These are phyloP conservation scores for Dicrostonyx torquatus DNA, from an alignment of 2,797 vertebrate species.

Conservation along the genomic window DNA sequence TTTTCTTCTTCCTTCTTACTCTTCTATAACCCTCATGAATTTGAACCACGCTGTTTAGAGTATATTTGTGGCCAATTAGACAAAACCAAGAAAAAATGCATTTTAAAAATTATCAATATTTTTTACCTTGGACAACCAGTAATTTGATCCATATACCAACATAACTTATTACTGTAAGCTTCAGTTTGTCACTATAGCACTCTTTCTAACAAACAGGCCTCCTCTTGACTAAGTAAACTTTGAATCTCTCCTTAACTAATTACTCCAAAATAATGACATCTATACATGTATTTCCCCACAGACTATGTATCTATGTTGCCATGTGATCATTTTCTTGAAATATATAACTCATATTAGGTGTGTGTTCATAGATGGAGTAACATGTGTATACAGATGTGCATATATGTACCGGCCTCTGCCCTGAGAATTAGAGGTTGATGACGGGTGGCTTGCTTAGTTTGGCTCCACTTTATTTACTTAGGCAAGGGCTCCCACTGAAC, in stretches of 20 bases:
- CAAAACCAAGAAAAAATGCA: background rate
- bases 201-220: slow-evolving; percentile 12
- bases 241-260: background rate
- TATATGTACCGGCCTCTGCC: too few relatives aligned
- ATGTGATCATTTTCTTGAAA: background rate
- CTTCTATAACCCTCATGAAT: background rate
- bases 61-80: background rate
- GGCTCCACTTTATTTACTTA: background rate
- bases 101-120: slow-evolving; percentile 39
- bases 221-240: background rate
- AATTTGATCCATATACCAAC: background rate
- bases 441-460: background rate
- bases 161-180: background rate
- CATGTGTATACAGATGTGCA: background rate
- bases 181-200: background rate
- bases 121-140: background rate
- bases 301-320: background rate
- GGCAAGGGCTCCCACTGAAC: background rate
- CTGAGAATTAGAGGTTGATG: background rate
- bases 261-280: background rate
- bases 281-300: background rate
- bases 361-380: background rate
- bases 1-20: background rate
- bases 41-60: background rate
- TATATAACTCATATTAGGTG: background rate